These are phyloP conservation scores for Propithecus coquereli DNA, from an alignment of 2,113 vertebrate genomes.

Conservation along the genomic window DNA sequence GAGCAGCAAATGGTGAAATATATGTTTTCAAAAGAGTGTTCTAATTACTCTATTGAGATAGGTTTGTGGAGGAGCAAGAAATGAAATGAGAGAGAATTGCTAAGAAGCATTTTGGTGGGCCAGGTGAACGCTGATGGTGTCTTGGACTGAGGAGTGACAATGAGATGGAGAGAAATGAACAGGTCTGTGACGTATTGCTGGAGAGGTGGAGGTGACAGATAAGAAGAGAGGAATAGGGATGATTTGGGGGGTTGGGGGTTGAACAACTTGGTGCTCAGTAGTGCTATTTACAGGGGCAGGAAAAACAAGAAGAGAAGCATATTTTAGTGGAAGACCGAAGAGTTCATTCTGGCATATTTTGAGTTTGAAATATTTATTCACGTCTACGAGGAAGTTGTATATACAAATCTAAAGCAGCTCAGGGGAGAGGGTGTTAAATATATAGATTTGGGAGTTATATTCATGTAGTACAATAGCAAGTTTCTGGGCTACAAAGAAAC, in stretches of 20 bases:
- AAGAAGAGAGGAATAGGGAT: neutral
- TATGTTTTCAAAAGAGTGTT: neutral
- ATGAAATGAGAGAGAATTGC: neutral
- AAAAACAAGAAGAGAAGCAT: neutral
- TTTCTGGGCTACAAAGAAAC: neutral
- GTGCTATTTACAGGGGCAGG: neutral
- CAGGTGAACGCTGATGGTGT: neutral
- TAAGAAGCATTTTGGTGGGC: neutral
- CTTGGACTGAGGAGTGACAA: neutral
- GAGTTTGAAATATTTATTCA: neutral
- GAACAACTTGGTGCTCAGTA: neutral
- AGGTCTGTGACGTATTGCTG: neutral
- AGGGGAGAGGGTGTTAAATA: neutral
- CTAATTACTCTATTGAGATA: neutral
- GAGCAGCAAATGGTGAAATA: neutral
- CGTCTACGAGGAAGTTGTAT: neutral
- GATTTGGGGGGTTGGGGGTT: rapidly evolving
- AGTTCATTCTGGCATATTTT: neutral
- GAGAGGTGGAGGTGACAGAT: neutral
- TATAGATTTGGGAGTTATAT: neutral
- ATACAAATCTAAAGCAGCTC: too few species aligned
- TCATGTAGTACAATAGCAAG: too few species aligned
- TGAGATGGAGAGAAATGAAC: neutral
- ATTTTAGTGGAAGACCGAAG: neutral
- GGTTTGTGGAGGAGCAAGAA: neutral